Evolutionary conservation across 2,888 invertebrate species (phyloP), one percentile per base, ranked within the genome.

Genomic region (Drosophila colorata): DNA sequence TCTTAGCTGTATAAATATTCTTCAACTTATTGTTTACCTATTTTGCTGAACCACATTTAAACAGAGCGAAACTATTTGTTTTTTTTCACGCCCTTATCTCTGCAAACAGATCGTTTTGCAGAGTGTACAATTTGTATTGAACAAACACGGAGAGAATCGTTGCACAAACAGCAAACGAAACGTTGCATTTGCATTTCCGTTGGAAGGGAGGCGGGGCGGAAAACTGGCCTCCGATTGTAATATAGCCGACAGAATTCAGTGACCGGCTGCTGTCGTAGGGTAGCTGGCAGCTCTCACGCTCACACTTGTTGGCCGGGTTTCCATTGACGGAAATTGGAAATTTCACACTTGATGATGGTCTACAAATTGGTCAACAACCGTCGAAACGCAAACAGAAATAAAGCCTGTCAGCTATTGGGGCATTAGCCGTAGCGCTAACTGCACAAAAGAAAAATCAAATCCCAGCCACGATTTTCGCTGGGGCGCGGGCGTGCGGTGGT

Each of bases 311-410:
- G 46, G 31, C 28, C 38, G 58, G 47, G 64, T 40, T 33, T 44
- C 61, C 73, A 44, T 60, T 80, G 68, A 68, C 90, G 47, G 78
- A 92, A 76, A 88, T 94, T 61, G 95, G 95, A 35, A 89, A 87
- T 80, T 94, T 93, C 93, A 91, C 90, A 63, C 77, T 93, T 85
- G 75, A 78, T 75, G 78, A 80, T 73, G 91, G 91, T 68, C 82
- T 80, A 75, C 87, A 88, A 84, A 84, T 88, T 88, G 88, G 88
- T 88, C 87, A 85, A 80, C 80, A 84, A 56, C 58, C 78, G 57
- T 63, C 55, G 78, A 51, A 70, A 74, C 59, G 74, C 77, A 79
- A 71, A 79, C 79, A 79, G 76, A 76, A 75, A 71, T 63, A 68
- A 53, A 53, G 52, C 51, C 80, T 75, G 80, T 79, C 79, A 75